Evolutionary conservation across 2,888 invertebrate genomes (phyloP), one percentile per base, ranked within the genome.

Genomic region (Pachliopta kotzebuea): DNA sequence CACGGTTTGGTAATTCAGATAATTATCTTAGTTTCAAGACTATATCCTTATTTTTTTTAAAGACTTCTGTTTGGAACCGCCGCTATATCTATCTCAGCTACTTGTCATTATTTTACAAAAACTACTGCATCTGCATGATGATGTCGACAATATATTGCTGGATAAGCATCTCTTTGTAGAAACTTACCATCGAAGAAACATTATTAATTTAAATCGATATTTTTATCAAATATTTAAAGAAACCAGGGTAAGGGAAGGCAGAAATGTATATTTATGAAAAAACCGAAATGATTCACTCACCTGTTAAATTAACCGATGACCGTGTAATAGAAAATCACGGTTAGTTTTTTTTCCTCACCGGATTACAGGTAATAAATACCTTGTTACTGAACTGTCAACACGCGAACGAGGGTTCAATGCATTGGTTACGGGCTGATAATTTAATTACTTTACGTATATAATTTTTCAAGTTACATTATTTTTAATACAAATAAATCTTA

Each of bases 301-400:
- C 20, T 65, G 31, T 59, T 65, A 69, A 65, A 66, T 53, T 50
- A 62, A 52, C 31, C 60, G 69, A 69, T 63, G 61, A 56, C 59
- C 67, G 67, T 69, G 66, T 65, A 66, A 69, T 69, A 53, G 67
- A 61, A 64, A 66, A 64, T 31, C 50, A 26, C 9, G 14, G 24
- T 31, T 57, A 3, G 50, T 37, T 57, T 58, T 62, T 56, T 55
- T 60, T 54, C 24, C 20, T 23, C 49, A 18, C 23, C n/a, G 6
- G 6, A 26, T 60, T 49, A 7, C 54, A 54, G 49, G 61, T 57
- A 54, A 57, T 54, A 54, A 56, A 29, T 60, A 60, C 56, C 56
- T 56, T 60, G 57, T 65, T 61, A 61, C 31, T 49, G 23, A 54
- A 61, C 57, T 61, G 65, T 65, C 65, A 65, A 56, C 45, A 45